These are phyloP conservation scores for Phalacrocorax aristotelis DNA, from an alignment of 2,113 vertebrate genomes.

Conservation along the genomic window DNA sequence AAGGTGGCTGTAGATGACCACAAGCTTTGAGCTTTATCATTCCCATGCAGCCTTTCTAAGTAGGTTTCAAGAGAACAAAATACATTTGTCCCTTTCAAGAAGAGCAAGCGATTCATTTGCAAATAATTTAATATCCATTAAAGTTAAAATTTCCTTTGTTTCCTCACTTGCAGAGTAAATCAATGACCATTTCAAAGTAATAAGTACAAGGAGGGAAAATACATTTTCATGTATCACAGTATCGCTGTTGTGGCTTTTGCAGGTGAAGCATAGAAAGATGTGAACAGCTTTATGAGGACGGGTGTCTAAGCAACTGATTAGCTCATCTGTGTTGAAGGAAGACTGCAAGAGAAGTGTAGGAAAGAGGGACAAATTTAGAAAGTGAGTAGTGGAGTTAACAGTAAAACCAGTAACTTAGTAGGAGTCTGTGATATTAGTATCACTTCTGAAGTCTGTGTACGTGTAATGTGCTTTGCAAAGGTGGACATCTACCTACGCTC, in stretches of 20 bases:
- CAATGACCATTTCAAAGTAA: conserved; percentile 65
- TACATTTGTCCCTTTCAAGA: conserved; percentile 41
- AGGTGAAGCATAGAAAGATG: conserved; percentile 57
- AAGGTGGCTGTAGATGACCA: conserved; percentile 51
- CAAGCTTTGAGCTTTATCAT: conserved; percentile 35
- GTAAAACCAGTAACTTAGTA: conserved; percentile 37
- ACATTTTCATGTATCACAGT: not conserved
- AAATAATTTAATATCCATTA: conserved; percentile 73
- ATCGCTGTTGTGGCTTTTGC: conserved; percentile 48
- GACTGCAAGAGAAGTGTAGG: conserved; percentile 39
- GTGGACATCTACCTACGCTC: conserved; percentile 45
- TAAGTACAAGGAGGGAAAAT: conserved; percentile 52
- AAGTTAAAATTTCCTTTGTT: conserved; percentile 71
- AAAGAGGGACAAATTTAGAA: conserved; percentile 47
- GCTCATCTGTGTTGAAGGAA: conserved; percentile 53
- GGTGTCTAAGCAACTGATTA: conserved; percentile 74
- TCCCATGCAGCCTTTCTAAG: conserved; percentile 53
- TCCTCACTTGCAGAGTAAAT: conserved; percentile 50
- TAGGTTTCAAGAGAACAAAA: conserved; percentile 44
- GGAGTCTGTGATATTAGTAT: conserved; percentile 43
- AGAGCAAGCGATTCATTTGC: conserved; percentile 68
- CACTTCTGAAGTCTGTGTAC: conserved; percentile 58
- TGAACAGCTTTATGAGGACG: conserved; percentile 40
- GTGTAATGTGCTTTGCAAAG: conserved; percentile 11
- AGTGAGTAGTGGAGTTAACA: conserved; percentile 35